Evolutionary conservation across 2,797 vertebrate genomes (phyloP).

Genomic region (Ptychobarbus kaznakovi): DNA sequence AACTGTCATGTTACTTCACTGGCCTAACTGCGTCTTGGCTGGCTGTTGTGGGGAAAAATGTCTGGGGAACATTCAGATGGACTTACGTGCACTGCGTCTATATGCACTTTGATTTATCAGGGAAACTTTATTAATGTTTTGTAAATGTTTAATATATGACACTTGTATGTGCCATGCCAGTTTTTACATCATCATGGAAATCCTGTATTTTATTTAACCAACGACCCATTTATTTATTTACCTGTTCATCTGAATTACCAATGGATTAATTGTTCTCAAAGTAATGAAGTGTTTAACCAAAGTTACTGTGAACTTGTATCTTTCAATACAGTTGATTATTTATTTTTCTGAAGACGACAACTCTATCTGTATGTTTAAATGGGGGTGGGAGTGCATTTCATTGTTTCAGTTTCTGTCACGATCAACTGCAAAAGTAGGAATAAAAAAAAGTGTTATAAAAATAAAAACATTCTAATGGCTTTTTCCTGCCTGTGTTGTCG

Average conservation of each 20-base stretch:
- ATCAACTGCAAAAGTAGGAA: constrained; percentile 90
- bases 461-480: neutral
- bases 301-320: constrained; percentile 98
- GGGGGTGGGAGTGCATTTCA: constrained; percentile 83
- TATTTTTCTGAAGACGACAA: constrained; percentile 88
- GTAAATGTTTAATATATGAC: constrained; percentile 98
- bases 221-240: constrained; percentile 70
- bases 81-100: constrained; percentile 95
- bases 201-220: constrained; percentile 81
- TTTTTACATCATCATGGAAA: constrained; percentile 88
- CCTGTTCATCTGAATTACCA: constrained; percentile 74
- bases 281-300: constrained; percentile 97
- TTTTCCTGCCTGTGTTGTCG: constrained; percentile 17
- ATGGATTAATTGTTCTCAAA: constrained; percentile 84
- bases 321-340: constrained; percentile 89
- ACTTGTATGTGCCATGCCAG: constrained; percentile 91
- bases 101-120: constrained; percentile 99
- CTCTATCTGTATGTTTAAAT: constrained; percentile 80
- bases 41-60: constrained; percentile 73
- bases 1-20: constrained; percentile 91
- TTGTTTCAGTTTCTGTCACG: constrained; percentile 91
- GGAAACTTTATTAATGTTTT: constrained; percentile 99
- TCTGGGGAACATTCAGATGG: constrained; percentile 84
- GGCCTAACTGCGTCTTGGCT: constrained; percentile 84
- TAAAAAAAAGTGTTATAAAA: constrained; percentile 81